Conservation (phyloP, 2,888 invertebrate genomes). For the Sphaerophoria taeniata region DNA sequence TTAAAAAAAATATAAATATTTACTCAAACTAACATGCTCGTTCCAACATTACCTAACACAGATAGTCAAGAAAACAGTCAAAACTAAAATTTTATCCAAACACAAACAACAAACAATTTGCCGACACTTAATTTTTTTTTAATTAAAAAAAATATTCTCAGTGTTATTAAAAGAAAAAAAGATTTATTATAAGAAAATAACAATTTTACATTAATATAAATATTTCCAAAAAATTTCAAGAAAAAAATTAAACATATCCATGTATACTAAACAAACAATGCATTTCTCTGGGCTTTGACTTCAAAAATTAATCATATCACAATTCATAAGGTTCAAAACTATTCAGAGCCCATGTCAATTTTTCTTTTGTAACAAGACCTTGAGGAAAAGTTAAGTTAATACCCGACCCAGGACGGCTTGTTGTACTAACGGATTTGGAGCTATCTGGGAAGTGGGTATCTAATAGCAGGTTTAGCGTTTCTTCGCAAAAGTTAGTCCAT, state of each 20-base stretch:
- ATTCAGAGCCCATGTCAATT: no score
- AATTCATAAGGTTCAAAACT: no score
- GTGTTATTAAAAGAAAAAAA: conserved; percentile 30
- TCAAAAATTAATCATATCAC: conserved; percentile 14
- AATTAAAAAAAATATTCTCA: conserved; percentile 24
- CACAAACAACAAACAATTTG: conserved; percentile 34
- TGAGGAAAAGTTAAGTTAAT: no score
- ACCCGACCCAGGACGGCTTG: no score
- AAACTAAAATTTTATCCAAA: conserved; percentile 17
- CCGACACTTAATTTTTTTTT: conserved; percentile 40
- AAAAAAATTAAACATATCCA: conserved; percentile 20
- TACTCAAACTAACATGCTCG: conserved; percentile 64
- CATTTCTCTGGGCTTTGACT: neutral
- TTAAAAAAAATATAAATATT: conserved; percentile 35
- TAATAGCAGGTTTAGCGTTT: no score
- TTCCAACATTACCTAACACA: conserved; percentile 60
- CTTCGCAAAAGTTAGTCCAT: no score
- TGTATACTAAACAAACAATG: conserved; percentile 4
- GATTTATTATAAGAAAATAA: neutral
- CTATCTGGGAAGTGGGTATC: no score
- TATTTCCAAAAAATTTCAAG: neutral
- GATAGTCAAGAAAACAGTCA: conserved; percentile 18
- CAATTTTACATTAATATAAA: conserved; percentile 40
- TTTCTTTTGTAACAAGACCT: no score
- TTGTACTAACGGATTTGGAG: no score